Percentiles rank a stretch among this genome's conserved stretches.
phyloP scores from a whole-genome alignment of 2,797 vertebrate genomes.

The Nothura maculosa region DNA sequence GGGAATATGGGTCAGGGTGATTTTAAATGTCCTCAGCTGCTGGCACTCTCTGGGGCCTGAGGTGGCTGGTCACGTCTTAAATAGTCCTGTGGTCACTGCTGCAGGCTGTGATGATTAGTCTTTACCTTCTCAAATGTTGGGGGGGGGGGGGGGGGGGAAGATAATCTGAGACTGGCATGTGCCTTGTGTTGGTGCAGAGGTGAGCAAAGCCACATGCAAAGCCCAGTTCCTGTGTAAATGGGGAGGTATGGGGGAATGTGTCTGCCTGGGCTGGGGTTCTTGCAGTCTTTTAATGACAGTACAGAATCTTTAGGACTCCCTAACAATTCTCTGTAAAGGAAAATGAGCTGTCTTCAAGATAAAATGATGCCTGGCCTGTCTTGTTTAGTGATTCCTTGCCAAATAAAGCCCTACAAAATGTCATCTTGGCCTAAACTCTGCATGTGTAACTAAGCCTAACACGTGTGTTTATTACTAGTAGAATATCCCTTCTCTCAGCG shows the following conservation, averaged over 20 bases:
- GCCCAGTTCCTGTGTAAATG: background rate
- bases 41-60: background rate
- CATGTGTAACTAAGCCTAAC: constrained; percentile 30
- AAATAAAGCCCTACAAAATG: background rate
- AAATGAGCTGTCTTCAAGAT: background rate
- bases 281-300: background rate
- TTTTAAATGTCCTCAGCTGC: background rate
- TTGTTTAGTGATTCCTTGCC: background rate
- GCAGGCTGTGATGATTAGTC: background rate
- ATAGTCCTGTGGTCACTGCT: background rate
- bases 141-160: no score
- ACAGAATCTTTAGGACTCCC: background rate
- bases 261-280: background rate
- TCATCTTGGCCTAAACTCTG: background rate
- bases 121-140: background rate
- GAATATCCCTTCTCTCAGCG: background rate
- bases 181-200: fast-evolving
- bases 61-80: background rate
- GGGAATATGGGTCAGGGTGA: background rate
- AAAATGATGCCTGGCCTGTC: background rate
- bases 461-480: constrained; percentile 58
- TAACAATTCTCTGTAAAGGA: background rate
- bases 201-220: background rate
- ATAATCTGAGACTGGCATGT: background rate
- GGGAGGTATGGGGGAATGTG: fast-evolving